Conservation (phyloP, 2,797 vertebrate species). For the Spinibarbus caldwelli region DNA sequence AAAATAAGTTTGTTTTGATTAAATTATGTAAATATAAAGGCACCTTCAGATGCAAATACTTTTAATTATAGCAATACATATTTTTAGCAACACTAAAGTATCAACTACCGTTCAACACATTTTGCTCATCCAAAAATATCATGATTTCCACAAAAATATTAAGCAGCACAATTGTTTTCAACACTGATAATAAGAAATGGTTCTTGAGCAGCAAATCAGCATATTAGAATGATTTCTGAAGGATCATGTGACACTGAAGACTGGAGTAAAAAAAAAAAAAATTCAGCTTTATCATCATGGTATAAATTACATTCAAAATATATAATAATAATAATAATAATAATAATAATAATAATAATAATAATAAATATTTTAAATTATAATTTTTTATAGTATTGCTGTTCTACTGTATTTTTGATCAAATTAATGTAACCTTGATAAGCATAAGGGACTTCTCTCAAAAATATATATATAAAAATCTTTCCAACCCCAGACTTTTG, state of each 20-base stretch:
- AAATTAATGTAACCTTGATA: neutral
- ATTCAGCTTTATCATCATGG: neutral
- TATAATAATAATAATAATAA: neutral
- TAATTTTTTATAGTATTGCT: neutral
- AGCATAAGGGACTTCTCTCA: neutral
- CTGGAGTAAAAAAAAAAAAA: neutral
- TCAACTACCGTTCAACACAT: neutral
- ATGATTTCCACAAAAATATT: neutral
- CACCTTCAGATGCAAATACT: neutral
- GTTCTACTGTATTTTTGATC: neutral
- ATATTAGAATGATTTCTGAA: neutral
- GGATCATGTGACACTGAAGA: neutral
- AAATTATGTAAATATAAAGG: neutral
- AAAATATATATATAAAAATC: neutral
- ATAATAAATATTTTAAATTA: neutral
- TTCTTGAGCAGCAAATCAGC: neutral
- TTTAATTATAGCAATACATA: neutral
- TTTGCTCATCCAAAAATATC: neutral
- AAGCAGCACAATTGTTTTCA: neutral
- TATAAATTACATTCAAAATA: neutral
- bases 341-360: neutral
- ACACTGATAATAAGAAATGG: neutral
- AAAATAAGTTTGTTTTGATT: neutral
- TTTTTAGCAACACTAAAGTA: neutral
- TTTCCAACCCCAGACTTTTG: neutral